Percentiles rank a stretch among this genome's conserved stretches.
phyloP scores from a whole-genome alignment of 2,113 vertebrate genomes.

The Neogale vison region DNA sequence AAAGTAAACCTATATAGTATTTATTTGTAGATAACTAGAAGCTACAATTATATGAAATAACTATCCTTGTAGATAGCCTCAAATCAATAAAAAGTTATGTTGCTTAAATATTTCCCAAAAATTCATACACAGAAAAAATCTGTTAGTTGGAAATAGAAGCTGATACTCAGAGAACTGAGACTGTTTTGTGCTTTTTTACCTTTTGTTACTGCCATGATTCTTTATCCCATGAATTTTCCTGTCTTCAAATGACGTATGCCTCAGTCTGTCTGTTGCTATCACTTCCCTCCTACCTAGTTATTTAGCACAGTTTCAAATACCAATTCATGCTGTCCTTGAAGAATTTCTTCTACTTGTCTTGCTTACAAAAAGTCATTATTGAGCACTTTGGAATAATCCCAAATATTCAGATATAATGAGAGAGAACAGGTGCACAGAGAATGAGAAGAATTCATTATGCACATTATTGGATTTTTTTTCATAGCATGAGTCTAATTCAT shows the following conservation, averaged over 20 bases:
- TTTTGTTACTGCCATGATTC: background rate
- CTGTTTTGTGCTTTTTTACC: background rate
- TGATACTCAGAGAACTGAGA: background rate
- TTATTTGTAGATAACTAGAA: background rate
- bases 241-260: background rate
- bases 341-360: slow-evolving; percentile 68
- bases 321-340: slow-evolving; percentile 50
- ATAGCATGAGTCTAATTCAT: slow-evolving; percentile 36
- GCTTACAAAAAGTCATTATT: slow-evolving; percentile 68
- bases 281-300: background rate
- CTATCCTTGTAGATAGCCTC: background rate
- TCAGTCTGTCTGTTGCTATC: background rate
- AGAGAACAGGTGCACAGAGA: slow-evolving; percentile 68
- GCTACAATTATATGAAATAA: background rate
- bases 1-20: background rate
- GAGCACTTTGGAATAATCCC: slow-evolving; percentile 63
- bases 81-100: background rate
- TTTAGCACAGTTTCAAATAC: background rate
- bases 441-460: slow-evolving; percentile 72
- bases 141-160: background rate
- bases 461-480: slow-evolving; percentile 53
- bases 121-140: background rate
- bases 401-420: slow-evolving; percentile 69
- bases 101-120: slow-evolving; percentile 43
- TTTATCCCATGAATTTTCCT: background rate